phyloP scores from a whole-genome alignment of 1,140 invertebrate species.

The Mesaphorura yosii region DNA sequence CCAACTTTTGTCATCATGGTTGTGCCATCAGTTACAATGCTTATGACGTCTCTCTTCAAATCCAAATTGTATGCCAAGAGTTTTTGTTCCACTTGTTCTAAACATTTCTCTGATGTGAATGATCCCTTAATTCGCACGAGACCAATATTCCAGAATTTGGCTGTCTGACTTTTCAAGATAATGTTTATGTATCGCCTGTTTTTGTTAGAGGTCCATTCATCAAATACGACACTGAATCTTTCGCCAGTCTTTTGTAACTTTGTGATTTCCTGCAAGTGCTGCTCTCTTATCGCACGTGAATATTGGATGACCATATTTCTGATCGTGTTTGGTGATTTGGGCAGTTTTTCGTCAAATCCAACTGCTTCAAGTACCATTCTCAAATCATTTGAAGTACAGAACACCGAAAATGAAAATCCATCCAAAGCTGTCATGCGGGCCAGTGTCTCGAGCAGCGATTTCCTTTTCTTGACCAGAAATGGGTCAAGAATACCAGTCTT shows the following conservation, averaged over 20 bases:
- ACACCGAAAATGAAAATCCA: slow-evolving; percentile 7
- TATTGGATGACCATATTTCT: slow-evolving; percentile 2
- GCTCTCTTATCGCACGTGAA: no score
- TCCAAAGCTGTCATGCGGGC: slow-evolving; percentile 5
- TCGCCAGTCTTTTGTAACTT: background rate
- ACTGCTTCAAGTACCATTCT: background rate
- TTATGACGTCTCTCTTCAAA: slow-evolving; percentile 1
- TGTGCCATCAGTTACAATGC: slow-evolving; percentile 15
- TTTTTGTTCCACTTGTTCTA: slow-evolving; percentile 1
- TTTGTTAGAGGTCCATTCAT: slow-evolving; percentile 17
- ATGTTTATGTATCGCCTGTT: slow-evolving; percentile 14
- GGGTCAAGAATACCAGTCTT: background rate
- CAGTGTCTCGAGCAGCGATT: background rate
- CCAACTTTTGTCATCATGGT: slow-evolving; percentile 17
- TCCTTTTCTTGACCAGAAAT: no score
- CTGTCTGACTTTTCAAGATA: background rate
- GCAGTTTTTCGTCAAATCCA: background rate
- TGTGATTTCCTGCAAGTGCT: background rate
- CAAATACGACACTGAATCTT: slow-evolving; percentile 11
- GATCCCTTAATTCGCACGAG: slow-evolving; percentile 5
- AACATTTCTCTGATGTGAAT: slow-evolving; percentile 3
- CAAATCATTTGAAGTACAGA: slow-evolving; percentile 10
- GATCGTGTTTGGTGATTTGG: background rate
- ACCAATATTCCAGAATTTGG: slow-evolving; percentile 12
- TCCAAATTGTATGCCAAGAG: background rate